Base-by-base conservation (phyloP, 2,113 vertebrate genomes). In the Oceanodroma tethys region DNA sequence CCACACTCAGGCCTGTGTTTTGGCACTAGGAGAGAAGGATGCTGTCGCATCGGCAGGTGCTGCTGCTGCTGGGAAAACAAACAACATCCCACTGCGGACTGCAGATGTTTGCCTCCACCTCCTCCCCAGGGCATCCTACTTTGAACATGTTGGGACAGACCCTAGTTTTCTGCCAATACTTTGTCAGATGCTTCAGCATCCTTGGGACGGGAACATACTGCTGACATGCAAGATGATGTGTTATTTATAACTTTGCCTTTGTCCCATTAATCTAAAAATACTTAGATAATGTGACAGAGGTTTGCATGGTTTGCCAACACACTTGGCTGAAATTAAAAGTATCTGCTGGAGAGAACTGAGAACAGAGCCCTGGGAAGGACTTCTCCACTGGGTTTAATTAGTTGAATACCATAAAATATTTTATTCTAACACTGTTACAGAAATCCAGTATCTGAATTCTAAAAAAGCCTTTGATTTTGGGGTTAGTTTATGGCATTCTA, bases 181-280 rank as follows among this genome's bases (percentile, higher is more conserved):
- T 79, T 91, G 14, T 89, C 81, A 89, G 63, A 93, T 72, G 26
- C n/a, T 83, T 85, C 78, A 59, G 81, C 38, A 78, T 89, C 48
- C 60, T 85, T 88, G 73, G 79, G 70, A 85, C 1, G 8, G 45
- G 67, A 93, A 75, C 48, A 38, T 38, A 40, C 52, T 90, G 67
- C 63, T 95, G 92, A 83, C 55, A 74, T 59, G 32, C 55, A 74
- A 90, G 60, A 73, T 43, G 59, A 81, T 84, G 63, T 74, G 62
- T 87, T 95, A 91, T 94, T 94, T 94, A 82, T 95, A 94, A 79
- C 18, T 66, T 92, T 91, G 70, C 81, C 45, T 94, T 94, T 95
- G 76, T 89, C 40, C 48, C 70, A 85, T 53, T 89, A 70, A 87
- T 94, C 81, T 79, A 95, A 95, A 95, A 95, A 87, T 94, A 94